phyloP scores from a whole-genome alignment of 1,140 invertebrate genomes.

The Lordiphosa clarofinis region DNA sequence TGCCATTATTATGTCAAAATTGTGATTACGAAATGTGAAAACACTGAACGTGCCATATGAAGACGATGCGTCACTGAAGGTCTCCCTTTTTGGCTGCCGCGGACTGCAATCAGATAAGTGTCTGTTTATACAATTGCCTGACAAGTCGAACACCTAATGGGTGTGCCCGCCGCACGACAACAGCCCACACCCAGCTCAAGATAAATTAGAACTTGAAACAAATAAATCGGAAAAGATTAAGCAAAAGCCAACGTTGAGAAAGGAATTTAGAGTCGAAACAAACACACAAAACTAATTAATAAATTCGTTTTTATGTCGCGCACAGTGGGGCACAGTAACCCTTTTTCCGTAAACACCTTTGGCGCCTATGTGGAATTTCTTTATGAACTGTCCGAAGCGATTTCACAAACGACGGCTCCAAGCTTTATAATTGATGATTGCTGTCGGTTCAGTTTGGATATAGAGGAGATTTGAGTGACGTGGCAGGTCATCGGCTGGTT shows the following conservation, averaged over 20 bases:
- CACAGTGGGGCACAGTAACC: constrained; percentile 40
- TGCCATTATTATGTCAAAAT: constrained; percentile 66
- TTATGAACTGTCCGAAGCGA: constrained; percentile 13
- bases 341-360: constrained; percentile 26
- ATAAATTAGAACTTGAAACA: constrained; percentile 76
- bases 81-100: constrained; percentile 8
- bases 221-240: constrained; percentile 62
- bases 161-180: constrained; percentile 47
- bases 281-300: constrained; percentile 63
- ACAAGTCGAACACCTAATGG: constrained; percentile 45
- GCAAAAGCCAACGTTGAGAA: constrained; percentile 37
- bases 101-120: constrained; percentile 52
- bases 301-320: constrained; percentile 53
- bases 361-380: constrained; percentile 36
- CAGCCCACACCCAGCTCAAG: constrained; percentile 34
- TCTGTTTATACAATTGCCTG: constrained; percentile 52
- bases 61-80: constrained; percentile 29
- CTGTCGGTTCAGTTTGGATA: constrained; percentile 15
- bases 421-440: constrained; percentile 42
- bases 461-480: constrained; percentile 44
- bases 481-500: constrained; percentile 59
- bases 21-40: constrained; percentile 70
- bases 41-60: constrained; percentile 25
- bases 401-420: constrained; percentile 8
- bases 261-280: constrained; percentile 41